These are phyloP conservation scores for Scaptomyza hsui DNA, from an alignment of 1,140 invertebrate genomes.

Conservation along the genomic window DNA sequence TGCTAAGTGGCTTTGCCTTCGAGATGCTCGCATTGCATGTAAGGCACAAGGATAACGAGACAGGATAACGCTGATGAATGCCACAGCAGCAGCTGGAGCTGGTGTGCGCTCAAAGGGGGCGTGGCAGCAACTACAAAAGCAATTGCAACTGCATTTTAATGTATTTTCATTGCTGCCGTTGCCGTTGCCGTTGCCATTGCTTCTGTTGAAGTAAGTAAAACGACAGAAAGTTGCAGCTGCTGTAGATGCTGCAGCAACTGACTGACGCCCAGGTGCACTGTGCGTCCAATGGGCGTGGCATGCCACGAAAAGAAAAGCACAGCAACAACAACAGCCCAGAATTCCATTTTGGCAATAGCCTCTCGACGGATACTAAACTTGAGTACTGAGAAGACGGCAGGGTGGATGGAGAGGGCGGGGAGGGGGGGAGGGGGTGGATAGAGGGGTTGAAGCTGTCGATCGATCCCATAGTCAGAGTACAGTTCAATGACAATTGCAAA, in stretches of 20 bases:
- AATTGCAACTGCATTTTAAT: slow-evolving; percentile 74
- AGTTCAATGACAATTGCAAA: slow-evolving; percentile 58
- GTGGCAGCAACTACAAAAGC: slow-evolving; percentile 40
- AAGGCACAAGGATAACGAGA: slow-evolving; percentile 62
- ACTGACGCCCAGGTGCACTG: slow-evolving; percentile 17
- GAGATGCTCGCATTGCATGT: slow-evolving; percentile 53
- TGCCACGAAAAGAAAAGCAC: neutral
- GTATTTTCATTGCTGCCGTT: slow-evolving; percentile 51
- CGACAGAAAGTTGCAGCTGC: slow-evolving; percentile 22
- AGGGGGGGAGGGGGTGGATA: no score
- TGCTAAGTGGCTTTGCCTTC: slow-evolving; percentile 55
- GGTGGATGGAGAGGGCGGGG: no score
- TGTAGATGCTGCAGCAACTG: neutral
- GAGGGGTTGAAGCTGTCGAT: neutral
- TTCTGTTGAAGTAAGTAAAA: slow-evolving; percentile 11
- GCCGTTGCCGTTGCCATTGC: neutral
- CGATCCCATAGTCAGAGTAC: slow-evolving; percentile 1
- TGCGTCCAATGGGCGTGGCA: slow-evolving; percentile 32
- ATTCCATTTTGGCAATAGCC: slow-evolving; percentile 53
- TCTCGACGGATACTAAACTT: slow-evolving; percentile 10
- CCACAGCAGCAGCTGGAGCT: slow-evolving; percentile 24
- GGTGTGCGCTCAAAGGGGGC: neutral
- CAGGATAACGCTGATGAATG: slow-evolving; percentile 74
- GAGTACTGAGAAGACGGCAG: neutral
- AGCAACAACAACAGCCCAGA: slow-evolving; percentile 20